These are phyloP conservation scores for Balaeniceps rex DNA, from an alignment of 2,113 vertebrate species.

Conservation along the genomic window DNA sequence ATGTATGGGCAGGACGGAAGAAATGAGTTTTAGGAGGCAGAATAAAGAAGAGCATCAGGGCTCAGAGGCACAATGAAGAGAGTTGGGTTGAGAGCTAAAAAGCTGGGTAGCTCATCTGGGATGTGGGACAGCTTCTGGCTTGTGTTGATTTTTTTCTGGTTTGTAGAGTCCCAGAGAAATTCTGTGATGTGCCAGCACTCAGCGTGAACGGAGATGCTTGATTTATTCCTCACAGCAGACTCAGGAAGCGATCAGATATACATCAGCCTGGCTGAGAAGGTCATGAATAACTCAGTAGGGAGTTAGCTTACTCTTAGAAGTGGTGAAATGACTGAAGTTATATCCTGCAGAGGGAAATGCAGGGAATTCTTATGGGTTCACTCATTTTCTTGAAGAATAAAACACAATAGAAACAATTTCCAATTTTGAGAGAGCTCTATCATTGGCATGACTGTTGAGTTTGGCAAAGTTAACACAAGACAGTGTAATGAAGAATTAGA, in stretches of 20 bases:
- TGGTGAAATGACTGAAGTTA: not conserved
- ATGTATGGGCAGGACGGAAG: not conserved
- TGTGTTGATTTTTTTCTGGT: not conserved
- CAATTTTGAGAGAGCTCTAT: not conserved
- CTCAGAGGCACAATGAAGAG: not conserved
- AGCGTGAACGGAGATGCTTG: not conserved
- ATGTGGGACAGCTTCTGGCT: not conserved
- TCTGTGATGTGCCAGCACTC: not conserved
- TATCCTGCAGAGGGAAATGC: not conserved
- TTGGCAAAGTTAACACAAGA: not conserved
- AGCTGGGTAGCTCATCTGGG: not conserved
- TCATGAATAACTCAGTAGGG: not conserved
- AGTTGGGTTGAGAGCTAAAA: not conserved
- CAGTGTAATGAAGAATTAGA: not conserved
- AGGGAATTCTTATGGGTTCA: not conserved
- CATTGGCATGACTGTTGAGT: not conserved
- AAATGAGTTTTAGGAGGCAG: not conserved
- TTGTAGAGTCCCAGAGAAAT: not conserved
- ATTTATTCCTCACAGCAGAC: not conserved
- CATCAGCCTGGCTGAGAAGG: not conserved
- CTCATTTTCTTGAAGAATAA: not conserved
- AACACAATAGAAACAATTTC: not conserved
- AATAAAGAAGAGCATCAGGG: not conserved
- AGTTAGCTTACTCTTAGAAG: not conserved
- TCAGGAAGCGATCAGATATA: not conserved